Evolutionary conservation across 1,140 invertebrate genomes (phyloP).

Genomic region (Melanaphis sacchari): DNA sequence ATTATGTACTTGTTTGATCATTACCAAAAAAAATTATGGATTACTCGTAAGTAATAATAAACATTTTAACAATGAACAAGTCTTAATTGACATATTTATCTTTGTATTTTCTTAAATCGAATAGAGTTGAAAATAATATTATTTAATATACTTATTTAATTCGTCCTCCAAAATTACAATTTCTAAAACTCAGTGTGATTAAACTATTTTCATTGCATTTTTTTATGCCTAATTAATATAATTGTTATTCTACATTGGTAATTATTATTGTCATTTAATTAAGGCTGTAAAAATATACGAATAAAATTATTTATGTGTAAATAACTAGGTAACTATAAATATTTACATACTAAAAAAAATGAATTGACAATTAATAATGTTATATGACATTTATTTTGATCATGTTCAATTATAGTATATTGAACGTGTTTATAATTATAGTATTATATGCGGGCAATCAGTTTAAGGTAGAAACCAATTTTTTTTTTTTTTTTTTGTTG

Average conservation of each 20-base stretch:
- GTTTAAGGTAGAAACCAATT: slow-evolving; percentile 2
- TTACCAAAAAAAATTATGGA: background rate
- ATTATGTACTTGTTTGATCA: background rate
- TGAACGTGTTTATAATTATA: slow-evolving; percentile 8
- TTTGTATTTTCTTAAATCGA: background rate
- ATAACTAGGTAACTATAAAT: background rate
- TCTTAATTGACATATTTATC: background rate
- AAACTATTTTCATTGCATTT: background rate
- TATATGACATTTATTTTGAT: background rate
- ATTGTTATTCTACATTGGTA: slow-evolving; percentile 6
- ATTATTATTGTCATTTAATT: background rate
- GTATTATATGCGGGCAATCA: background rate
- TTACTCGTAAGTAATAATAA: background rate
- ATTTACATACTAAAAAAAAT: background rate
- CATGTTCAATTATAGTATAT: background rate
- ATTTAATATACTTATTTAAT: background rate
- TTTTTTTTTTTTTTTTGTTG: slow-evolving; percentile 5
- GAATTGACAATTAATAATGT: background rate
- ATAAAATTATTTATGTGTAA: background rate
- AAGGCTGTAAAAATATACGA: background rate
- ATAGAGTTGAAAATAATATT: background rate
- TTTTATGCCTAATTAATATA: background rate
- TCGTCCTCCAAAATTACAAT: background rate
- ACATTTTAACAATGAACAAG: background rate
- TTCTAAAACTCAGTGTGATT: background rate